These are phyloP conservation scores for Microplitis mediator DNA, from an alignment of 1,140 invertebrate species.

Conservation along the genomic window DNA sequence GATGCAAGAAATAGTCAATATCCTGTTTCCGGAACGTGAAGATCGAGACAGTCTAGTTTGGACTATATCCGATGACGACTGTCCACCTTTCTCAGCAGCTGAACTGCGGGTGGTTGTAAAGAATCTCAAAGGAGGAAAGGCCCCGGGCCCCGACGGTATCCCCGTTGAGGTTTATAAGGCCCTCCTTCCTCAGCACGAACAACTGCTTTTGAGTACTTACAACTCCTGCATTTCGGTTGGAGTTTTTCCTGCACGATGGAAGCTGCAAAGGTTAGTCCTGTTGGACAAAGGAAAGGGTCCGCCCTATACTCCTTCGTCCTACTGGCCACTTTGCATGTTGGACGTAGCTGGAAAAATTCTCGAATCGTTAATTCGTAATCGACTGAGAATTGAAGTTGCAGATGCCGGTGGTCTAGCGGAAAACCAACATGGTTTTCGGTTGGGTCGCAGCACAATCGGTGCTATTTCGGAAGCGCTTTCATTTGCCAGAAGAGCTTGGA, in stretches of 20 bases:
- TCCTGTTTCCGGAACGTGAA: neutral
- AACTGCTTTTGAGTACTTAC: slow-evolving; percentile 21
- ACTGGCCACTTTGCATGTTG: slow-evolving; percentile 41
- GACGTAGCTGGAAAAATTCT: slow-evolving; percentile 33
- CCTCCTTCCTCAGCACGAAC: neutral
- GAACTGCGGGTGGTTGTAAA: slow-evolving; percentile 37
- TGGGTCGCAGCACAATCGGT: slow-evolving; percentile 26
- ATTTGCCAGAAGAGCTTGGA: neutral
- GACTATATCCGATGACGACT: neutral
- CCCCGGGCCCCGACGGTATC: slow-evolving; percentile 45
- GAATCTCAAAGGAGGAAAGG: slow-evolving; percentile 38
- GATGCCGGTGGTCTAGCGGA: slow-evolving; percentile 16
- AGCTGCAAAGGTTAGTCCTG: slow-evolving; percentile 21
- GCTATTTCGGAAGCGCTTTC: slow-evolving; percentile 22
- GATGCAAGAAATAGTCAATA: neutral
- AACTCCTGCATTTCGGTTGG: slow-evolving; percentile 28
- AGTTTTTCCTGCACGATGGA: slow-evolving; percentile 27
- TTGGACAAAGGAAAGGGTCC: slow-evolving; percentile 31
- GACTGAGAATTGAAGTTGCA: slow-evolving; percentile 4
- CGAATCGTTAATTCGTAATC: slow-evolving; percentile 25
- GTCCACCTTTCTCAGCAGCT: slow-evolving; percentile 28
- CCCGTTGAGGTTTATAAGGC: slow-evolving; percentile 38
- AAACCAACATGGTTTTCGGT: slow-evolving; percentile 33
- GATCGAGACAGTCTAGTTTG: neutral
- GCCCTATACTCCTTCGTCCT: slow-evolving; percentile 33